Evolutionary conservation across 2,797 vertebrate species (phyloP).

Genomic region (Coracias cyanogaster): DNA sequence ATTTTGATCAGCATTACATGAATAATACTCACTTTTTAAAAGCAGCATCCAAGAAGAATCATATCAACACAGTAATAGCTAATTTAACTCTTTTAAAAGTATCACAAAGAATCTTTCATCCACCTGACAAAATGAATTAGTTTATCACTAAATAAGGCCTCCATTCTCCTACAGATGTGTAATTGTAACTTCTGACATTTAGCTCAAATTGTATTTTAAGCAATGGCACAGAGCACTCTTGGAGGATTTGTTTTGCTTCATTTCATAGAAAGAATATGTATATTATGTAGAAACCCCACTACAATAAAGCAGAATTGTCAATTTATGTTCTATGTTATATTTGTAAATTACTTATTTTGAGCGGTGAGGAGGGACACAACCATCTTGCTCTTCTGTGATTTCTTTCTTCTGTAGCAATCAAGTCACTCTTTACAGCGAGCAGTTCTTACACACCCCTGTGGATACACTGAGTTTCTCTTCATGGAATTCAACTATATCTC

Average conservation of each 20-base stretch:
- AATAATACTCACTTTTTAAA: not conserved
- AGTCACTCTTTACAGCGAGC: not conserved
- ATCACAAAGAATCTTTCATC: not conserved
- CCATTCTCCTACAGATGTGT: not conserved
- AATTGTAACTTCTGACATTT: not conserved
- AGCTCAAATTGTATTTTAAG: not conserved
- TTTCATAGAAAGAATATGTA: not conserved
- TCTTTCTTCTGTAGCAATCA: not conserved
- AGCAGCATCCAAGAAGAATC: not conserved
- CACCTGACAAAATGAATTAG: not conserved
- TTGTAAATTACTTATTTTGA: not conserved
- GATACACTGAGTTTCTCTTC: not conserved
- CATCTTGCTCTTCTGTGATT: not conserved
- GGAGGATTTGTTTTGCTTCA: not conserved
- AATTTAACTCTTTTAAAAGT: not conserved
- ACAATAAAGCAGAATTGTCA: not conserved
- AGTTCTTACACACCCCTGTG: not conserved
- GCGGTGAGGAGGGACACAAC: not conserved
- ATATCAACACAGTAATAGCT: not conserved
- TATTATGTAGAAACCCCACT: not conserved
- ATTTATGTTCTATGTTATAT: not conserved
- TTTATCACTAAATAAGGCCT: not conserved
- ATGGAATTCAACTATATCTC: not conserved
- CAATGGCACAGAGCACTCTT: not conserved
- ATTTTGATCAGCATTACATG: slow-evolving; percentile 1